Evolutionary conservation across 2,888 invertebrate species (phyloP).

Genomic region (Calliphora vomitoria): DNA sequence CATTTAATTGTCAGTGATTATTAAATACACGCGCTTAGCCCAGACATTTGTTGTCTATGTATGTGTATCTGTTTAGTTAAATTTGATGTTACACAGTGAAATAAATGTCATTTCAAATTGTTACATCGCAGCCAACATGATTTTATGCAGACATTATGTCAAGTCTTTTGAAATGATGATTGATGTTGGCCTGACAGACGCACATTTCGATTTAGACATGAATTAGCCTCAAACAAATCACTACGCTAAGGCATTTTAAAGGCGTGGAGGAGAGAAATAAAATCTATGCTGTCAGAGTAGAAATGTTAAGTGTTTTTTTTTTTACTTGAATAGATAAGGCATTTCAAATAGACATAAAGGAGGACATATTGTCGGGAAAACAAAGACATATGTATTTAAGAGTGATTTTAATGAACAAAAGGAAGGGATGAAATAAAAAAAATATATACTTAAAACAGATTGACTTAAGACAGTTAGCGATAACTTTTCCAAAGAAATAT

Average conservation of each 20-base stretch:
- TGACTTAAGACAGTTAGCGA: not conserved
- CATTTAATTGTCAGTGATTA: slow-evolving; percentile 27
- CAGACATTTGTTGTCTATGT: not conserved
- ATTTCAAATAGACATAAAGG: not conserved
- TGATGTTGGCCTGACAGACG: slow-evolving; percentile 51
- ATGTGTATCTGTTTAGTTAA: not conserved
- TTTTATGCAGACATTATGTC: slow-evolving; percentile 55
- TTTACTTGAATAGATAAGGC: not conserved
- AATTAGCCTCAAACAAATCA: not conserved
- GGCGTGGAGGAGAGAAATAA: not conserved
- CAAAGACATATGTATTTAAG: not conserved
- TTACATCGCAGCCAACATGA: slow-evolving; percentile 39
- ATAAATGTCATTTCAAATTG: slow-evolving; percentile 64
- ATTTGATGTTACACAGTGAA: not conserved
- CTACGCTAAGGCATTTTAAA: not conserved
- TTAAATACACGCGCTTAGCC: no score
- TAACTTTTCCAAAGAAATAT: no score
- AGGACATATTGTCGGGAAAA: not conserved
- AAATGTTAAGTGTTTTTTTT: slow-evolving; percentile 16
- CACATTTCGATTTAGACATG: slow-evolving; percentile 4
- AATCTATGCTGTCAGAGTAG: slow-evolving; percentile 20
- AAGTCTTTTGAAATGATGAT: slow-evolving; percentile 52
- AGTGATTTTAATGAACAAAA: not conserved
- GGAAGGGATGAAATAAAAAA: not conserved
- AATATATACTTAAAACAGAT: not conserved